Percentiles rank a stretch among this genome's conserved stretches.
phyloP scores from a whole-genome alignment of 2,797 vertebrate species.

The Perodicticus potto region DNA sequence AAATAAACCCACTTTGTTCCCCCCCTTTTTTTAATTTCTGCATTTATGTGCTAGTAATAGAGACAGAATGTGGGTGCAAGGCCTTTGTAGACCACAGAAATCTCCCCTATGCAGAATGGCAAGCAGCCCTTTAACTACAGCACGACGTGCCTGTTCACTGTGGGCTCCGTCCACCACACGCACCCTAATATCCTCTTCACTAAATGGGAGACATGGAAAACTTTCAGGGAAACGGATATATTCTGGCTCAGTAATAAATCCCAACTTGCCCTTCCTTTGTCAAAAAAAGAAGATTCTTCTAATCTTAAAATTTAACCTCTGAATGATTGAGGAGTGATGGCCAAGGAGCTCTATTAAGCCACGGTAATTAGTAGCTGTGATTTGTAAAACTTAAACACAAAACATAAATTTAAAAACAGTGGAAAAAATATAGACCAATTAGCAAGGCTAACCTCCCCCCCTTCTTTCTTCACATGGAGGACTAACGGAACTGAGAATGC shows the following conservation, averaged over 20 bases:
- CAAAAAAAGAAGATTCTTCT: not conserved
- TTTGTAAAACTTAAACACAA: slow-evolving; percentile 21
- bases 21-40: slow-evolving; percentile 82
- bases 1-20: slow-evolving; percentile 85
- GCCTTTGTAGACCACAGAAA: slow-evolving; percentile 88
- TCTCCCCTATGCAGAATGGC: slow-evolving; percentile 90
- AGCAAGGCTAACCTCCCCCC: not conserved
- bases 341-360: not conserved
- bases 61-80: slow-evolving; percentile 88
- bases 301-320: slow-evolving; percentile 13
- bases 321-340: not conserved
- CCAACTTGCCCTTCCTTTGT: not conserved
- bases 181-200: not conserved
- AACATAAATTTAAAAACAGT: not conserved
- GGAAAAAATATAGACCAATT: not conserved
- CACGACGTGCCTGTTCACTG: slow-evolving; percentile 73
- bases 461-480: not conserved
- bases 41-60: slow-evolving; percentile 84
- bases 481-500: not conserved
- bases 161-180: slow-evolving; percentile 66
- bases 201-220: not conserved
- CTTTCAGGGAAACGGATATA: not conserved
- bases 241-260: not conserved
- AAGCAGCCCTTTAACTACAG: slow-evolving; percentile 83
- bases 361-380: not conserved